A percentile compares a stretch with the other conserved stretches of the same genome.
Conservation (phyloP, 2,797 vertebrate species). For the Pipistrellus pygmaeus region DNA sequence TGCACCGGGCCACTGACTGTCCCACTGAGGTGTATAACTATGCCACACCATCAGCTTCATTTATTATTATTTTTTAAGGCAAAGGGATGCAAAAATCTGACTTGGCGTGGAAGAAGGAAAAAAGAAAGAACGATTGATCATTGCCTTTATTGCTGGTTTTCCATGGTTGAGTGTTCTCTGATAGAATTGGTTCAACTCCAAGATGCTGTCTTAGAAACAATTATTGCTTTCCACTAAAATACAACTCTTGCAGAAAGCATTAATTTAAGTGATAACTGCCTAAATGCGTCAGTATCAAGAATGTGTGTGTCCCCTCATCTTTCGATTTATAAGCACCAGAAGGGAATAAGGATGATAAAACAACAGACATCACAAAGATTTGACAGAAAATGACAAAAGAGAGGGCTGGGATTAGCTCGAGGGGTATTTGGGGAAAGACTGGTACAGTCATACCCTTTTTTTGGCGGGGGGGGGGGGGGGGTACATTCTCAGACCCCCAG, state of each 20-base stretch:
- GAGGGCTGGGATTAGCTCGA: not conserved
- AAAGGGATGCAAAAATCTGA: slow-evolving; percentile 42
- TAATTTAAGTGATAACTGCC: slow-evolving; percentile 76
- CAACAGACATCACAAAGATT: slow-evolving; percentile 48
- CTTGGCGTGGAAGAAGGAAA: slow-evolving; percentile 16
- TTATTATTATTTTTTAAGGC: not conserved
- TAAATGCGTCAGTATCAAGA: slow-evolving; percentile 59
- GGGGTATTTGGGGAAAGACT: not conserved
- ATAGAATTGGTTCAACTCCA: slow-evolving; percentile 79
- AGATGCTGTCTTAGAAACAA: slow-evolving; percentile 76
- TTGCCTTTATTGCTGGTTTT: slow-evolving; percentile 70
- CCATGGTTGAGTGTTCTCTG: slow-evolving; percentile 72
- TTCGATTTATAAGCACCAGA: not conserved
- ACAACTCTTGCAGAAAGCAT: slow-evolving; percentile 76
- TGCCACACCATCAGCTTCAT: not conserved
- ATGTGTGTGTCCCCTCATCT: not conserved
- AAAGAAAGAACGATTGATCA: slow-evolving; percentile 56
- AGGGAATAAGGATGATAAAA: slow-evolving; percentile 57
- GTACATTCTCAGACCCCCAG: not conserved
- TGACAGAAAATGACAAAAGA: slow-evolving; percentile 43
- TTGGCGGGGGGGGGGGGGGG: too few species aligned
- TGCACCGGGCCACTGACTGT: slow-evolving; percentile 15
- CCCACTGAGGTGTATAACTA: slow-evolving; percentile 9
- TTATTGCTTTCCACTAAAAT: slow-evolving; percentile 77
- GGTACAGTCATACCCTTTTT: not conserved